A percentile compares a stretch with the other conserved stretches of the same genome.
phyloP scores from a whole-genome alignment of 1,140 invertebrate species.

The Leptopilina clavipes region DNA sequence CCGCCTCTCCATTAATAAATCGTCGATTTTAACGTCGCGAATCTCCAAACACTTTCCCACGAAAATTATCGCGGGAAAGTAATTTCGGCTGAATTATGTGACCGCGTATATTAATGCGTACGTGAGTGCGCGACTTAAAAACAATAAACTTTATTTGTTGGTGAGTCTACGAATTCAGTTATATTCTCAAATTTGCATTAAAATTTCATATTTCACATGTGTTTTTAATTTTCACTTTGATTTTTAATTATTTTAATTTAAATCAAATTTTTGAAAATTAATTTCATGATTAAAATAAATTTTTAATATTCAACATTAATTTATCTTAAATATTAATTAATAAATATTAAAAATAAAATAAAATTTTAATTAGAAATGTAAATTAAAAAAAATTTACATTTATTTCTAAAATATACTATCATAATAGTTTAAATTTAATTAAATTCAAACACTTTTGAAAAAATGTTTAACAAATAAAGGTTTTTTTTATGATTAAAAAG shows the following conservation, averaged over 20 bases:
- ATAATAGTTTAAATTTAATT: too few species aligned
- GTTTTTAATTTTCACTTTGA: not conserved
- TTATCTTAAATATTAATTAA: too few species aligned
- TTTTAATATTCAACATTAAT: too few species aligned
- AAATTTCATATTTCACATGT: too few species aligned
- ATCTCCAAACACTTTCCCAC: slow-evolving; percentile 1
- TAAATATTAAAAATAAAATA: too few species aligned
- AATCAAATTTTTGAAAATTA: not conserved
- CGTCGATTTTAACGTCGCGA: not conserved
- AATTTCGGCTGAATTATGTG: slow-evolving; percentile 25
- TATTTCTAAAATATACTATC: too few species aligned
- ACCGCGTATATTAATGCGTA: slow-evolving; percentile 13
- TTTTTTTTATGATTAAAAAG: too few species aligned
- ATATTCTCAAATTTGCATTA: not conserved
- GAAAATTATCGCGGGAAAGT: slow-evolving; percentile 12
- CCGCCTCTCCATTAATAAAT: not conserved
- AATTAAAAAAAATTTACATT: too few species aligned
- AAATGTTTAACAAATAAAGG: too few species aligned
- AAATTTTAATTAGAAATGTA: too few species aligned
- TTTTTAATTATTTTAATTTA: not conserved
- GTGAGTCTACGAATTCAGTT: not conserved
- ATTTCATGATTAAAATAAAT: not conserved
- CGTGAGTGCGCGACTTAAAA: slow-evolving; percentile 23
- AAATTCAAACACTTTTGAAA: too few species aligned
- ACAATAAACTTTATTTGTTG: not conserved